Evolutionary conservation across 2,888 invertebrate species (phyloP).

Genomic region (Proisotoma minuta): DNA sequence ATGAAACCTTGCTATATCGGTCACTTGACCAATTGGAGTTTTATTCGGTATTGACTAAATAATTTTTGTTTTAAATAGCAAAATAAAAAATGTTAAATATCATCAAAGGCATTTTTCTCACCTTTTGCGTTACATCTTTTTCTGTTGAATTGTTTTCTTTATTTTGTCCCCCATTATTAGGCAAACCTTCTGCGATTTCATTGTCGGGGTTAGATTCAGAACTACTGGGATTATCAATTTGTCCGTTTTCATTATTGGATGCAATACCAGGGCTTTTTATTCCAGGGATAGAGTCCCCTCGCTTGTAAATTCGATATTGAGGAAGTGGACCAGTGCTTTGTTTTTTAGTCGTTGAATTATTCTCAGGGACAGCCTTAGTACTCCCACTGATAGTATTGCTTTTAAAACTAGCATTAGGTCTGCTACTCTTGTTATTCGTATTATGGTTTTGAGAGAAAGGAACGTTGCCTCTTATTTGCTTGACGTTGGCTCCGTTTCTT

Average conservation of each 20-base stretch:
- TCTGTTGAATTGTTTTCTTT: conserved; percentile 7
- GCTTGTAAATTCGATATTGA: conserved; percentile 42
- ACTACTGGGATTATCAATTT: background rate
- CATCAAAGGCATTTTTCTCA: background rate
- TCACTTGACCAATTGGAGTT: conserved; percentile 39
- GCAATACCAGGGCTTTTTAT: conserved; percentile 27
- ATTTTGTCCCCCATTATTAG: background rate
- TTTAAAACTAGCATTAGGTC: background rate
- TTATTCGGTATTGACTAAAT: too few relatives aligned
- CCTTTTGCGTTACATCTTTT: conserved; percentile 11
- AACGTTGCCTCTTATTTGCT: too few relatives aligned
- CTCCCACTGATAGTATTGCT: background rate
- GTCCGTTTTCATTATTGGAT: background rate
- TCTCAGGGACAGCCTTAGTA: background rate
- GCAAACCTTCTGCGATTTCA: background rate
- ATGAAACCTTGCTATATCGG: conserved; percentile 43
- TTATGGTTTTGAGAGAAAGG: background rate
- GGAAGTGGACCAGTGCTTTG: conserved; percentile 13
- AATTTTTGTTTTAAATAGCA: too few relatives aligned
- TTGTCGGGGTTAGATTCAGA: background rate
- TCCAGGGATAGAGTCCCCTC: conserved; percentile 43
- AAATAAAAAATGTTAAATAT: too few relatives aligned
- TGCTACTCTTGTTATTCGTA: background rate
- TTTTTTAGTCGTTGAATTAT: background rate
- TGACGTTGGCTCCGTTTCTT: background rate